Base-by-base conservation (phyloP, 2,797 vertebrate genomes). In the Hoplostethus atlanticus region DNA sequence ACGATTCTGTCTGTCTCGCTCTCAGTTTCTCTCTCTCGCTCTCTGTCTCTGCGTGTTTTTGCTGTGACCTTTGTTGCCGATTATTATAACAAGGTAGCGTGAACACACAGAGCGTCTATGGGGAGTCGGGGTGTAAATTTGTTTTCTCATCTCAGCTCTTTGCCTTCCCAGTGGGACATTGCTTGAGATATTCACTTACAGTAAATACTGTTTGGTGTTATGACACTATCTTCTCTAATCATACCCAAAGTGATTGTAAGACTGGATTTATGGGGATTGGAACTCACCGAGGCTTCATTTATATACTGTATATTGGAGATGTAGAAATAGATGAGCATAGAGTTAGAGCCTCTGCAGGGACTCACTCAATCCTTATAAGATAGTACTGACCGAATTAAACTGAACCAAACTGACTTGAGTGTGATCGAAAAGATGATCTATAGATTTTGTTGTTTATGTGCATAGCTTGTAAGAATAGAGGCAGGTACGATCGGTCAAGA, bases 401-500 rank as follows among this genome's bases (percentile, higher is more conserved):
- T 48, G 5, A 57, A 44, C 46, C 46, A 3, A 34, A n/a, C 51
- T 48, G 42, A 60, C 21, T 46, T 6, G 6, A n/a, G 54, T n/a
- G 30, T 56, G 42, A 46, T 60, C 28, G 25, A 44, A 30, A 44
- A 13, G 40, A 46, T 28, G 46, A 28, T 60, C 6, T 25, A 44
- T 30, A 10, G 11, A 30, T 15, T 13, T 15, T 44, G 28, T 25
- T 46, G 64, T 46, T 60, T 34, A 36, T 17, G 10, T 8, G 2
- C 4, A 5, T 46, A 5, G 50, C 15, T 55, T 8, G 30, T 47
- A 10, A 30, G 42, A 54, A 76, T 80, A 56, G 53, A 57, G 64
- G 86, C 78, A 71, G 79, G 81, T 82, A 69, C 40, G 72, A 65
- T 80, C 72, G 51, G 74, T 46, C 16, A 28, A 16, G 31, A 34